Conservation (phyloP, 2,888 invertebrate species). For the Odontothrips loti region DNA sequence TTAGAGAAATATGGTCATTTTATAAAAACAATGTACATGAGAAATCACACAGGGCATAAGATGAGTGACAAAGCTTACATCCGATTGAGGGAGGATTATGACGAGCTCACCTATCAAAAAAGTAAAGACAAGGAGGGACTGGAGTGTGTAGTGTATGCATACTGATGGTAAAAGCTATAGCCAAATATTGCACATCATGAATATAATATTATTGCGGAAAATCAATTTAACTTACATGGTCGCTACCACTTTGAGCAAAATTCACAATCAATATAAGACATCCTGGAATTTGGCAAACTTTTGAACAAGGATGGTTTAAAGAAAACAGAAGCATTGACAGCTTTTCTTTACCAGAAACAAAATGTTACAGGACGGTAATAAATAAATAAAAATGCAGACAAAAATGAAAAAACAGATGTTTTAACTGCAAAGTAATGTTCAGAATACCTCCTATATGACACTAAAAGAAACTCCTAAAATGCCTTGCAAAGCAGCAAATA, state of each 20-base stretch:
- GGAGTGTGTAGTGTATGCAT: not conserved
- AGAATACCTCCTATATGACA: not conserved
- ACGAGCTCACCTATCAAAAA: not conserved
- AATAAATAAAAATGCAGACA: not conserved
- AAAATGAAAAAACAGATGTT: not conserved
- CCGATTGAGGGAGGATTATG: not conserved
- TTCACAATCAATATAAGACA: not conserved
- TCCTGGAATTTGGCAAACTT: not conserved
- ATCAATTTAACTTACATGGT: not conserved
- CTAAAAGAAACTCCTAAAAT: not conserved
- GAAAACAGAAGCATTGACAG: not conserved
- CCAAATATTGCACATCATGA: not conserved
- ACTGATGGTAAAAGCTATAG: not conserved
- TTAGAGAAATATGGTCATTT: not conserved
- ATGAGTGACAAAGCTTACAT: not conserved
- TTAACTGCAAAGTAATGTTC: not conserved
- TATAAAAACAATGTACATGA: not conserved
- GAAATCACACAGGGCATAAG: not conserved
- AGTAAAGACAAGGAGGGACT: not conserved
- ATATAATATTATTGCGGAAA: not conserved
- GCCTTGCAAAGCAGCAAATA: not conserved
- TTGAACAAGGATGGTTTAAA: not conserved
- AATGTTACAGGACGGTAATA: not conserved
- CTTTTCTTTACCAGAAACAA: not conserved
- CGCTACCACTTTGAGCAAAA: not conserved